phyloP scores from a whole-genome alignment of 2,888 invertebrate genomes.

The Crioceris asparagi region DNA sequence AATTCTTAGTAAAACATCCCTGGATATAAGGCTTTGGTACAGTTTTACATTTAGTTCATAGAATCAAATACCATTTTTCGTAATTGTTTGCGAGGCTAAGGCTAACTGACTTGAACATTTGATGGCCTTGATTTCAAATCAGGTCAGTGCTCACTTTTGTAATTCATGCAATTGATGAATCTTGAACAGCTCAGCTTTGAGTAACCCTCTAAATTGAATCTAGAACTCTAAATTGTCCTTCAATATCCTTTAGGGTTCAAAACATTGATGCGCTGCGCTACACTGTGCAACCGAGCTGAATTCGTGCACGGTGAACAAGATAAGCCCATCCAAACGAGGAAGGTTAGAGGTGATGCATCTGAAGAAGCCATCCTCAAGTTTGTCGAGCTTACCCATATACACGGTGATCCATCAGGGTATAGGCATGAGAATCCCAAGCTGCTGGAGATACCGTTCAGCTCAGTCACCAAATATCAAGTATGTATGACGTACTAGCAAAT shows the following conservation, averaged over 20 bases:
- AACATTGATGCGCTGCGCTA: constrained; percentile 40
- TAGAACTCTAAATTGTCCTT: too few species aligned
- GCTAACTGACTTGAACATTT: too few species aligned
- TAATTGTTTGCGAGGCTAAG: too few species aligned
- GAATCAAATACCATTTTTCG: too few species aligned
- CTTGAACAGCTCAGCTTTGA: too few species aligned
- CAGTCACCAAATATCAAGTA: constrained; percentile 57
- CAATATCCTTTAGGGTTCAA: constrained; percentile 24
- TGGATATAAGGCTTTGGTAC: too few species aligned
- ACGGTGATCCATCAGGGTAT: constrained; percentile 24
- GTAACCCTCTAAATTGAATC: too few species aligned
- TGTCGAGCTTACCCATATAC: constrained; percentile 44
- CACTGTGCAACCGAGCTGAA: constrained; percentile 63
- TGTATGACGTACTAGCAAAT: background rate
- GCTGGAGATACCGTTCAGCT: constrained; percentile 57
- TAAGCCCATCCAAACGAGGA: constrained; percentile 42
- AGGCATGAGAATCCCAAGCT: constrained; percentile 45
- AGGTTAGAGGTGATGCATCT: constrained; percentile 57
- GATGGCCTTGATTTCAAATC: background rate
- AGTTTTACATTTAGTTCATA: too few species aligned
- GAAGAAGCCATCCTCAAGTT: constrained; percentile 60
- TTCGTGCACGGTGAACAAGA: constrained; percentile 38
- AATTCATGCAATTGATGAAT: too few species aligned
- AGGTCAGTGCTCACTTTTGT: too few species aligned
- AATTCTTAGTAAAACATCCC: too few species aligned